Percentiles rank a stretch among this genome's conserved stretches.
Conservation (phyloP, 2,888 invertebrate genomes). For the Drosophila lacicola region DNA sequence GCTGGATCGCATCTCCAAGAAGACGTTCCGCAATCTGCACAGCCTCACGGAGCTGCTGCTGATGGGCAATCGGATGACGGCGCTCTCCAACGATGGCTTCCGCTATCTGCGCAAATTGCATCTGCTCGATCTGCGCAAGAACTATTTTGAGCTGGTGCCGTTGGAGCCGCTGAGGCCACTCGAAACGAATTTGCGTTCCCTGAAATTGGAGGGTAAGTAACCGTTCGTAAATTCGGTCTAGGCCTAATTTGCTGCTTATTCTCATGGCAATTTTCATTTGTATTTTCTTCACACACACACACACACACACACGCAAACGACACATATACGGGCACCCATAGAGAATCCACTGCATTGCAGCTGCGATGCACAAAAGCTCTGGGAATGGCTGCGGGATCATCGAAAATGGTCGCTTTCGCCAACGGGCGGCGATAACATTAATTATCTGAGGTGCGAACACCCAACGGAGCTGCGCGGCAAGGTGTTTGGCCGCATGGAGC, state of each 20-base stretch:
- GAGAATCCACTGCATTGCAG: slow-evolving; percentile 96
- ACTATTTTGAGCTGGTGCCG: slow-evolving; percentile 92
- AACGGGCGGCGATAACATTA: slow-evolving; percentile 79
- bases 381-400: slow-evolving; percentile 97
- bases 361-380: slow-evolving; percentile 95
- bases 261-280: slow-evolving; percentile 12
- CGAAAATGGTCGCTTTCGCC: slow-evolving; percentile 87
- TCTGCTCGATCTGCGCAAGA: slow-evolving; percentile 92
- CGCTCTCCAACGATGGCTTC: slow-evolving; percentile 91
- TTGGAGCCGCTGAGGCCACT: slow-evolving; percentile 91
- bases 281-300: slow-evolving; percentile 54
- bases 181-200: slow-evolving; percentile 92
- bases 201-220: slow-evolving; percentile 92
- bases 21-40: slow-evolving; percentile 91
- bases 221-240: not conserved
- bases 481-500: slow-evolving; percentile 90
- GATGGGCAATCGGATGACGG: slow-evolving; percentile 93
- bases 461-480: slow-evolving; percentile 92
- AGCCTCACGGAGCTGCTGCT: slow-evolving; percentile 91
- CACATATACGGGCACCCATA: slow-evolving; percentile 75
- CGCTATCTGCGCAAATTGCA: slow-evolving; percentile 90
- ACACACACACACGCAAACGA: not conserved
- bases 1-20: slow-evolving; percentile 90
- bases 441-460: slow-evolving; percentile 91
- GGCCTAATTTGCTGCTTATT: slow-evolving; percentile 10